Conservation (phyloP, 2,113 vertebrate genomes). For the Cynocephalus volans region DNA sequence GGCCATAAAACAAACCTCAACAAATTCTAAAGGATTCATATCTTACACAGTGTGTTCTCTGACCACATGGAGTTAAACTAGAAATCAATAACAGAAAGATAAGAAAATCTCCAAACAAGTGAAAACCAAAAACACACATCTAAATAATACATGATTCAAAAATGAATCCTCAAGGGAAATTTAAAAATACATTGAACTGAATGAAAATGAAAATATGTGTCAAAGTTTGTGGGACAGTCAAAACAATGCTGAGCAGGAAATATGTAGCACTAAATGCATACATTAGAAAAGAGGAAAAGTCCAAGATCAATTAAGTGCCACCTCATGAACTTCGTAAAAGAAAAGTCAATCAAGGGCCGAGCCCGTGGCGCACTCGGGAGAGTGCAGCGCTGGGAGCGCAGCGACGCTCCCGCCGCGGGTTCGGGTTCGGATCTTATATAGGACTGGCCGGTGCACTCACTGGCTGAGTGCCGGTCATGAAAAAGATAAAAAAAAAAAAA, state of each 20-base stretch:
- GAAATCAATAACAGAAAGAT: neutral
- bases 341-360: too few species aligned
- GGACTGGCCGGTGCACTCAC: too few species aligned
- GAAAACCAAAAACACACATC: neutral
- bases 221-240: neutral
- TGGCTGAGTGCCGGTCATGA: too few species aligned
- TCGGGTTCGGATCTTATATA: too few species aligned
- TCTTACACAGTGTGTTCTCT: neutral
- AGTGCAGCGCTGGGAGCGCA: too few species aligned
- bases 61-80: neutral
- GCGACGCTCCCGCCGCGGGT: too few species aligned
- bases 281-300: neutral
- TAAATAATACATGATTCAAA: neutral
- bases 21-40: neutral
- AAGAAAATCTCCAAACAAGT: neutral
- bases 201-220: constrained; percentile 47
- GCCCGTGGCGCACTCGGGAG: too few species aligned
- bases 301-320: neutral
- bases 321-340: neutral
- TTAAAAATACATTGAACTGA: neutral
- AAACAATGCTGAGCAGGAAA: neutral
- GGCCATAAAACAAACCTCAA: neutral
- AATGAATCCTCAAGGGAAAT: neutral
- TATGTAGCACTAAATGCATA: neutral
- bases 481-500: too few species aligned